phyloP scores from a whole-genome alignment of 1,140 invertebrate species.

The Apis florea region DNA sequence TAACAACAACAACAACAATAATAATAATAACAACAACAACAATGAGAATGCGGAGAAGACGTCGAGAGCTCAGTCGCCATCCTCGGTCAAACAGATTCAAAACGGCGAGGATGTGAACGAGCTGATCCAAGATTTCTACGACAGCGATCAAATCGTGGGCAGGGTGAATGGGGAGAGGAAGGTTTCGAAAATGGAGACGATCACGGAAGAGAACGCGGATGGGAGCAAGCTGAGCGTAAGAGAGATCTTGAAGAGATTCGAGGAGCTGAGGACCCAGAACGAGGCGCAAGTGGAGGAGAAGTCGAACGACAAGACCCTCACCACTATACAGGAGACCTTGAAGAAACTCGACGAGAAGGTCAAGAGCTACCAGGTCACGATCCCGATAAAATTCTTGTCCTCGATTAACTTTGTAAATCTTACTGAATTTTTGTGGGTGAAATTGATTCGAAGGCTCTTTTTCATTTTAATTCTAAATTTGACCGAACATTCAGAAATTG shows the following conservation, averaged over 20 bases:
- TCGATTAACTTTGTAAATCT: conserved; percentile 29
- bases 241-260: conserved; percentile 89
- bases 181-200: conserved; percentile 85
- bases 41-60: neutral
- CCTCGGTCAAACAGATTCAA: conserved; percentile 22
- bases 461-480: neutral
- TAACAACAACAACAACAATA: conserved; percentile 10
- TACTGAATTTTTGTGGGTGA: neutral
- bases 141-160: conserved; percentile 68
- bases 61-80: conserved; percentile 12
- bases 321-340: conserved; percentile 78
- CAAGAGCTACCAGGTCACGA: conserved; percentile 76
- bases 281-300: conserved; percentile 71
- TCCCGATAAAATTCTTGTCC: conserved; percentile 46
- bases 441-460: neutral
- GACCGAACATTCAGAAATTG: neutral
- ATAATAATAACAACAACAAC: conserved; percentile 9
- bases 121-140: conserved; percentile 75
- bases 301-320: conserved; percentile 76
- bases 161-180: conserved; percentile 69
- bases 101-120: conserved; percentile 67
- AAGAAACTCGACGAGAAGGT: conserved; percentile 80
- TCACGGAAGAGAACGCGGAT: conserved; percentile 88
- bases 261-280: conserved; percentile 83
- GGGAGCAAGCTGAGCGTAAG: conserved; percentile 88